Percentiles rank a stretch among this genome's conserved stretches.
These are phyloP conservation scores for Spondyliosoma cantharus DNA, from an alignment of 2,797 vertebrate species.

Conservation along the genomic window DNA sequence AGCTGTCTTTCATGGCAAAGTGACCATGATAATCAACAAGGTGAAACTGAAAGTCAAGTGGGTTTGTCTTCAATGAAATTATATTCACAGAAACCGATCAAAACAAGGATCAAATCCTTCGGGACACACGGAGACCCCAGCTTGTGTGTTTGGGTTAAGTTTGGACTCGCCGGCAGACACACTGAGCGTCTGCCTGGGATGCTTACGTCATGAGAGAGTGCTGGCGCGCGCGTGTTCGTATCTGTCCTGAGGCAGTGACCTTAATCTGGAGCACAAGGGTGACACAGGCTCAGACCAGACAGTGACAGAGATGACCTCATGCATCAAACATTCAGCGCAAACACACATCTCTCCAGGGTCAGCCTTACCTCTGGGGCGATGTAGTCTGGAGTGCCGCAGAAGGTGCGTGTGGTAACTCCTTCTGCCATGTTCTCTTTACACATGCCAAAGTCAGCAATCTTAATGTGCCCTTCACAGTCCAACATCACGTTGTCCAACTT, in stretches of 20 bases:
- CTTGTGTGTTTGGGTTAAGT: constrained; percentile 48
- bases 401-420: constrained; percentile 92
- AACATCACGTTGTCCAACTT: constrained; percentile 99
- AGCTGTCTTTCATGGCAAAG: not conserved
- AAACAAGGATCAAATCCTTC: not conserved
- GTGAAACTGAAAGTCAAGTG: not conserved
- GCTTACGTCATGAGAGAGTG: constrained; percentile 44
- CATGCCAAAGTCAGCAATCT: constrained; percentile 99
- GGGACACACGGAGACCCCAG: constrained; percentile 16
- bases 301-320: constrained; percentile 64
- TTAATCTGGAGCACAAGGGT: constrained; percentile 71
- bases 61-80: not conserved
- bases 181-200: constrained; percentile 46
- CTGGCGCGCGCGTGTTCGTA: constrained; percentile 1
- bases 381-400: constrained; percentile 98
- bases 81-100: not conserved
- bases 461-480: constrained; percentile 96
- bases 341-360: not conserved
- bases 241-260: constrained; percentile 68
- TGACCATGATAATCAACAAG: not conserved
- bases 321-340: constrained; percentile 35
- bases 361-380: constrained; percentile 93
- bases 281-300: constrained; percentile 67
- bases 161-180: constrained; percentile 43
- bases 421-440: constrained; percentile 95